Base-by-base conservation (phyloP, 2,797 vertebrate species). In the Sardinella longiceps region DNA sequence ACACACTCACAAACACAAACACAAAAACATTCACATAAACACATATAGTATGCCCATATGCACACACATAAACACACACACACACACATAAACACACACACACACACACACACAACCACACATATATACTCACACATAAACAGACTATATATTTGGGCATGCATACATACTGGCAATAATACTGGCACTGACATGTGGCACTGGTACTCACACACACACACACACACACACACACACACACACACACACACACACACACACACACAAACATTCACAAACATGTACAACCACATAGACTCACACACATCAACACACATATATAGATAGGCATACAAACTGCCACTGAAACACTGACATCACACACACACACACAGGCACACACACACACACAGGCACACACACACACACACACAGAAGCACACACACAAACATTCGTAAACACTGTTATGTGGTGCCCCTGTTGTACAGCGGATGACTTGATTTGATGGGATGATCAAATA, bases 331-430 rank as follows among this genome's bases (percentile, higher is more conserved):
- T n/a, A n/a, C n/a, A n/a, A n/a, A n/a, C n/a, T n/a, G n/a, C n/a
- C n/a, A n/a, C n/a, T n/a, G n/a, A n/a, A n/a, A n/a, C n/a, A n/a
- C n/a, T n/a, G n/a, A n/a, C n/a, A n/a, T n/a, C 50, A 37, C 60
- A 28, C 46, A 82, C 60, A 77, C 30, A 15, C 20, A 63, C 80
- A 48, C 33, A 30, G 83, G 14, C 20, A 30, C 5, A 45, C 15
- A 89, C 51, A 53, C 84, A 84, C 20, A 18, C 87, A 60, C 51
- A 60, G 33, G 81, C 51, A 45, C 30, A 63, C 81, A 84, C 83
- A 80, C 12, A 60, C 45, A 51, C 18, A 66, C 18, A 46, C 80
- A 60, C 50, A 37, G 50, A n/a, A 43, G 81, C 53, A 80, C 37
- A 53, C 6, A 63, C 63, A 70, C 12, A 70, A 5, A 0, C 63